A percentile compares a stretch with the other conserved stretches of the same genome.
Conservation (phyloP, 92 coral and sea anemone genomes). For the Siderastrea siderea region DNA sequence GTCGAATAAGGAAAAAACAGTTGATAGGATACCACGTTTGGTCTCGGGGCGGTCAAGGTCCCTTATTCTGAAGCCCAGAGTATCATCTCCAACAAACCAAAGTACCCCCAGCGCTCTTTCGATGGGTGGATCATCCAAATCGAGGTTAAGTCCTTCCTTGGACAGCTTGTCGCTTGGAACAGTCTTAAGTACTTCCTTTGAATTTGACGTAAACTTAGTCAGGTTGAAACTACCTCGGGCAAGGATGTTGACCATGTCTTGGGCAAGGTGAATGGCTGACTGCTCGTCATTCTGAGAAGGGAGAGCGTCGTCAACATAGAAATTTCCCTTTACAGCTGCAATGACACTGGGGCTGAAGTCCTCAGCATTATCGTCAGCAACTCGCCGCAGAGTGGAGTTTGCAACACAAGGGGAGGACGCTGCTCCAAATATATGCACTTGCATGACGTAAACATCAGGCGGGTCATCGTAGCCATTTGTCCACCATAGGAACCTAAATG, state of each 20-base stretch:
- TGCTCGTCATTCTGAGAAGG: constrained; percentile 41
- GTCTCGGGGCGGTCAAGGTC: constrained; percentile 69
- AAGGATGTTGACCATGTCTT: constrained; percentile 51
- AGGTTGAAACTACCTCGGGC: constrained; percentile 61
- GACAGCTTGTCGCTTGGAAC: constrained; percentile 35
- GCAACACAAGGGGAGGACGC: constrained; percentile 67
- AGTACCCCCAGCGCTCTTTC: constrained; percentile 65
- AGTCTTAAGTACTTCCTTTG: constrained; percentile 37
- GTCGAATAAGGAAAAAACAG: constrained; percentile 73
- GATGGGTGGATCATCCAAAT: constrained; percentile 56
- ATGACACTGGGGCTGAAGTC: constrained; percentile 51
- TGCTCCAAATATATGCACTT: constrained; percentile 77
- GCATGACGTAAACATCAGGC: constrained; percentile 67
- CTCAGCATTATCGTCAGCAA: constrained; percentile 58
- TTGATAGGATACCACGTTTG: constrained; percentile 68
- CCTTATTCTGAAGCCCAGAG: constrained; percentile 53
- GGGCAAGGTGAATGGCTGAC: constrained; percentile 50
- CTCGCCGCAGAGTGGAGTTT: constrained; percentile 63
- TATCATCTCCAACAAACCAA: constrained; percentile 63
- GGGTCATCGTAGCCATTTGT: constrained; percentile 33
- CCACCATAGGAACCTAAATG: constrained; percentile 77
- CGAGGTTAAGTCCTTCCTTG: constrained; percentile 44
- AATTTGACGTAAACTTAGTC: constrained; percentile 58
- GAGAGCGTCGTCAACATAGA: constrained; percentile 67
- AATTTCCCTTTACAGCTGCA: constrained; percentile 63